These are phyloP conservation scores for Onychomys arenicola DNA, from an alignment of 2,797 vertebrate species.

Conservation along the genomic window DNA sequence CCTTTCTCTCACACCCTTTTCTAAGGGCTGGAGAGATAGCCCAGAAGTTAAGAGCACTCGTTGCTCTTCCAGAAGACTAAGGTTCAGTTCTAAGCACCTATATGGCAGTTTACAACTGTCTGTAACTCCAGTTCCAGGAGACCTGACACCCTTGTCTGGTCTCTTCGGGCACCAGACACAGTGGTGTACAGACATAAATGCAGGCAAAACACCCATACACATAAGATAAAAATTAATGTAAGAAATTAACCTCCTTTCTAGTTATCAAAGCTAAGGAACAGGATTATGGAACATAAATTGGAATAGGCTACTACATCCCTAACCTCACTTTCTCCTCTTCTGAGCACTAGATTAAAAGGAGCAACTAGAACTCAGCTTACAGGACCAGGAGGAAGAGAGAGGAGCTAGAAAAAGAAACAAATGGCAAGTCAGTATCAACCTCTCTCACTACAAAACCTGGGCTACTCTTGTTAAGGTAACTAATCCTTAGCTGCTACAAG, in stretches of 20 bases:
- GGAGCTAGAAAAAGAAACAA: neutral
- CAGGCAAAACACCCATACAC: neutral
- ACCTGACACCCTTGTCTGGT: neutral
- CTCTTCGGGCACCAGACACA: neutral
- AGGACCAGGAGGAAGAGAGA: neutral
- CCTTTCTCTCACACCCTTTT: too few relatives aligned
- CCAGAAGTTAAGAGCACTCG: neutral
- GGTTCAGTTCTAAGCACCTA: neutral
- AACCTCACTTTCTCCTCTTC: neutral
- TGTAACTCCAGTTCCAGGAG: neutral
- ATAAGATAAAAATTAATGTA: neutral
- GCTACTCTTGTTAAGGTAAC: conserved; percentile 49
- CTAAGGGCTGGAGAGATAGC: neutral
- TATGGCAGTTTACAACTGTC: neutral
- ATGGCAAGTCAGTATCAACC: neutral
- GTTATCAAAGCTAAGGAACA: conserved; percentile 47
- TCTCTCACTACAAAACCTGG: conserved; percentile 44
- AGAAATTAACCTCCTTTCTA: conserved; percentile 4
- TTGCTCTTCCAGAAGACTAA: neutral
- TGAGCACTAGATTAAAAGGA: neutral
- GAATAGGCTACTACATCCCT: conserved; percentile 11
- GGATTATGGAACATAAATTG: conserved; percentile 24
- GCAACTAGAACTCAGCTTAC: neutral
- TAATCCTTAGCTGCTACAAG: conserved; percentile 69
- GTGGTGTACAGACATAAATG: neutral